Conservation (phyloP, 2,797 vertebrate species). For the Diplodus sargus region DNA sequence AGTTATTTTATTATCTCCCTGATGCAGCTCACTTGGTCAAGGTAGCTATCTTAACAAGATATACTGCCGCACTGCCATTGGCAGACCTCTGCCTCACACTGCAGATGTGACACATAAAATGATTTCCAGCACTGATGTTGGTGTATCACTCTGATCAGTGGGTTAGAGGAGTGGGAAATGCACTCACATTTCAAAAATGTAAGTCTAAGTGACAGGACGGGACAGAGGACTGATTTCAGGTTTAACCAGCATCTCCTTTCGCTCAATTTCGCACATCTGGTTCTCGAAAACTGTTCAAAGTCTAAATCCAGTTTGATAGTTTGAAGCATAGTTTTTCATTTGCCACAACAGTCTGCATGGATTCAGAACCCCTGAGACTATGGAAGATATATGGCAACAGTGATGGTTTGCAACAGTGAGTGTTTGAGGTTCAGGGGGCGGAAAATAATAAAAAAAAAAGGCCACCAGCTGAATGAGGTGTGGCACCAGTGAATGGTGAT, state of each 20-base stretch:
- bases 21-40: constrained; percentile 26
- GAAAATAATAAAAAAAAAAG: too few relatives aligned
- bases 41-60: constrained; percentile 41
- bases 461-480: too few relatives aligned
- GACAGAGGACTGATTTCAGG: neutral
- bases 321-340: neutral
- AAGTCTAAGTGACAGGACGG: constrained; percentile 7
- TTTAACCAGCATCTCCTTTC: neutral
- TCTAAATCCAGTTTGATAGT: neutral
- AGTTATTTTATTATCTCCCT: constrained; percentile 19
- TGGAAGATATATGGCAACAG: too few relatives aligned
- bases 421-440: too few relatives aligned
- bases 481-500: neutral
- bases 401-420: too few relatives aligned
- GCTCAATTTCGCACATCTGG: neutral
- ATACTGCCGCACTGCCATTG: constrained; percentile 32
- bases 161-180: constrained; percentile 11
- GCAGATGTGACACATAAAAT: constrained; percentile 45
- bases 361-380: too few relatives aligned
- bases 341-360: neutral
- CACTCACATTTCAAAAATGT: constrained; percentile 4
- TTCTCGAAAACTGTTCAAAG: neutral
- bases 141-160: constrained; percentile 7
- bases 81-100: constrained; percentile 20
- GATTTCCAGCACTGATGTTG: constrained; percentile 29